These are phyloP conservation scores for Astur gentilis DNA, from an alignment of 2,113 vertebrate species.

Conservation along the genomic window DNA sequence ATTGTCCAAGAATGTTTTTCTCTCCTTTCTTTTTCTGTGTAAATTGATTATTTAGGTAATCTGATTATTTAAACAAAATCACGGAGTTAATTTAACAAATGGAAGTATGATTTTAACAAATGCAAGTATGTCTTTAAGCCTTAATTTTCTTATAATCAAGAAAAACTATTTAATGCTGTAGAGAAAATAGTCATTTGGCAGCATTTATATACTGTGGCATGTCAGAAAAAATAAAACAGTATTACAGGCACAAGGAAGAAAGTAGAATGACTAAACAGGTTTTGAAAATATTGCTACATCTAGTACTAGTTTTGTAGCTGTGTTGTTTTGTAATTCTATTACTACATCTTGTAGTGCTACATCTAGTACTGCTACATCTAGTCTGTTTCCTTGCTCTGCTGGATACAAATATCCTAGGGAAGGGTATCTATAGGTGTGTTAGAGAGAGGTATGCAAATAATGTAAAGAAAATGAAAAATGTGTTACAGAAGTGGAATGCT, in stretches of 20 bases:
- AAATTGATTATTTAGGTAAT: not conserved
- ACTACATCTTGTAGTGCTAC: not conserved
- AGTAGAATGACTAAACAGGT: not conserved
- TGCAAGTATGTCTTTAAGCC: not conserved
- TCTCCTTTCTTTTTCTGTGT: not conserved
- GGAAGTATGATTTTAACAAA: not conserved
- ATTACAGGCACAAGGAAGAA: not conserved
- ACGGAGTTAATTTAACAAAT: not conserved
- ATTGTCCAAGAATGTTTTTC: not conserved
- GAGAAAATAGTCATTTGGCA: not conserved
- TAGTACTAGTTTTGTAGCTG: not conserved
- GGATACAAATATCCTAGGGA: not conserved
- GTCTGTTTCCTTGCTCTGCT: not conserved
- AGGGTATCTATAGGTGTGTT: not conserved
- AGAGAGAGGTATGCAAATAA: not conserved
- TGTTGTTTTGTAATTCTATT: not conserved
- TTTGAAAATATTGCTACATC: not conserved
- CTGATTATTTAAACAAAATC: not conserved
- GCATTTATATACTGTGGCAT: not conserved
- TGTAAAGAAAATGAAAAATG: not conserved
- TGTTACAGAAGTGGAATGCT: not conserved
- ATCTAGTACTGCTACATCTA: not conserved
- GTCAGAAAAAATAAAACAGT: not conserved
- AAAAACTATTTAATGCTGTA: not conserved
- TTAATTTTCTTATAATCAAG: not conserved